Percentiles rank a stretch among this genome's conserved stretches.
Evolutionary conservation across 2,888 invertebrate species (phyloP).

Genomic region (Polietes domitor): DNA sequence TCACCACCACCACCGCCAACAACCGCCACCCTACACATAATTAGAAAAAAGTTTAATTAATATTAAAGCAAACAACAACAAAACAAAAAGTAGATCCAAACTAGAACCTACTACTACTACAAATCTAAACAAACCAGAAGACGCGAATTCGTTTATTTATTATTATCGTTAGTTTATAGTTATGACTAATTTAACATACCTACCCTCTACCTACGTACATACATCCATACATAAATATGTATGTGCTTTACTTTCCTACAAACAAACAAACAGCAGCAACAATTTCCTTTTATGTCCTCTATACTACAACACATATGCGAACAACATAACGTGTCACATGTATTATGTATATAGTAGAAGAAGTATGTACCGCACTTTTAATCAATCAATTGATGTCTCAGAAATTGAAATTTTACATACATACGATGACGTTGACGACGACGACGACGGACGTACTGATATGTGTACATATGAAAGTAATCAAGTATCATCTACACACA

Average conservation of each 20-base stretch:
- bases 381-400: not conserved
- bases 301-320: not conserved
- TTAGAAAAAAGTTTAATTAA: constrained; percentile 43
- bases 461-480: not conserved
- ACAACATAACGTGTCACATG: not conserved
- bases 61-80: constrained; percentile 13
- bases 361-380: not conserved
- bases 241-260: not conserved
- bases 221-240: not conserved
- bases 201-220: not conserved
- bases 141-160: constrained; percentile 32
- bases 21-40: constrained; percentile 39
- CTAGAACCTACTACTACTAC: not conserved
- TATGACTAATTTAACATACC: constrained; percentile 11
- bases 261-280: not conserved
- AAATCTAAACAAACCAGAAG: constrained; percentile 20
- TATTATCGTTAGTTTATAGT: constrained; percentile 15
- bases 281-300: not conserved
- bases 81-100: constrained; percentile 18
- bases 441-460: no score
- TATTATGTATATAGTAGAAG: not conserved
- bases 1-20: constrained; percentile 21
- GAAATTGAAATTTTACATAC: not conserved
- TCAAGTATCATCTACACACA: not conserved
- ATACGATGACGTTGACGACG: no score